Base-by-base conservation (phyloP, 1,140 invertebrate species). In the Chrysoperla carnea region DNA sequence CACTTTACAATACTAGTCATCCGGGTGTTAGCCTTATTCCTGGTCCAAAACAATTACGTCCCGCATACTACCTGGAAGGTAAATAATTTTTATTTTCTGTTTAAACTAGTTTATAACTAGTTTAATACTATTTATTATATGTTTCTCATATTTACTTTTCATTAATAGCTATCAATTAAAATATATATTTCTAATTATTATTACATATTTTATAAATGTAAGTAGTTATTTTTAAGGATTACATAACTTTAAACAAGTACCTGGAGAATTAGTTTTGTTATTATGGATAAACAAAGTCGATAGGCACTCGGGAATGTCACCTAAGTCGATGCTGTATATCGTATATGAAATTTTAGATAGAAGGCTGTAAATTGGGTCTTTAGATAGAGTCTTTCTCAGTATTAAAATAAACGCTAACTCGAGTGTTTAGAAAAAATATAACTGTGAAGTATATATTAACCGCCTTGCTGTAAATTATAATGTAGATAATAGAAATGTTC, bases 41-140 rank as follows among this genome's bases (percentile, higher is more conserved):
- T 45, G 76, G 75, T 48, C 69, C 73, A 54, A 72, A 75, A 54
- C 68, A 68, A 50, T 64, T 75, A 51, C 68, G 70, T 48, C 73
- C 74, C 48, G 76, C 75, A 47, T 73, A 77, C 59, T 63, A 66
- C 47, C 60, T 78, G 45, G 64, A 75, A 69, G 73, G 73, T 76
- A 61, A 62, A 27, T 44, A 8, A 13, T 11, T 13, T 37, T 17
- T 13, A 14, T 37, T 37, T 8, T 15, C 8, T 13, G 8, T 33
- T 13, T 37, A 8, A 11, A 13, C 15, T 23, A 23, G 17, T 23
- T 23, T 23, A 23, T 23, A 23, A 23, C 17, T 23, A 23, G 17
- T 23, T 23, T 23, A 23, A 23, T 23, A 23, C 17, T 23, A 23
- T 23, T 3, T 23, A 23, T 3, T 23, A 5, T 23, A 23, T 23